Percentiles rank a stretch among this genome's conserved stretches.
Evolutionary conservation across 2,888 invertebrate genomes (phyloP).

Genomic region (Dorcus hopei): DNA sequence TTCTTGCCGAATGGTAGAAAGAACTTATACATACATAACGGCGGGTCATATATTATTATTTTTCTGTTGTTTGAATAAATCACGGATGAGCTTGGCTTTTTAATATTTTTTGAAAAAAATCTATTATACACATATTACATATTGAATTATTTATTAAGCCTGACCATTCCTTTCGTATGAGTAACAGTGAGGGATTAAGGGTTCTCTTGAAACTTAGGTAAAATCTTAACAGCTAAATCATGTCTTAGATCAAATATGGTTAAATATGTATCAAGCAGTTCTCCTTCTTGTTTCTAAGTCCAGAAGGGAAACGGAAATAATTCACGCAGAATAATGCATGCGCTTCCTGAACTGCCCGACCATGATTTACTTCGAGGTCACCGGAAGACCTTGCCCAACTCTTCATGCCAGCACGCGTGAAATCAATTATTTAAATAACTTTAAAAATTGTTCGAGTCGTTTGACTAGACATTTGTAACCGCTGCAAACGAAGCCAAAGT

Average conservation of each 20-base stretch:
- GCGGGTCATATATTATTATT: too few relatives aligned
- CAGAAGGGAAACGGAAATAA: slow-evolving; percentile 1
- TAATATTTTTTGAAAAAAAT: too few relatives aligned
- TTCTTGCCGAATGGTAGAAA: slow-evolving; percentile 12
- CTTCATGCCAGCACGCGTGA: neutral
- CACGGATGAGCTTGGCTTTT: too few relatives aligned
- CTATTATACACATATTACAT: too few relatives aligned
- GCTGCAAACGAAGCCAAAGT: slow-evolving; percentile 13
- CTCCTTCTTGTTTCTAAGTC: neutral
- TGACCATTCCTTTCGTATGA: too few relatives aligned
- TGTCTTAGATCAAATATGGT: neutral
- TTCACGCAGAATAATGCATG: slow-evolving; percentile 1
- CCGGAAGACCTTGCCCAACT: slow-evolving; percentile 5
- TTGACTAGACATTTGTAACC: neutral
- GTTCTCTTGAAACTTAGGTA: too few relatives aligned
- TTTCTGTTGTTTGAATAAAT: too few relatives aligned
- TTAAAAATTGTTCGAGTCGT: neutral
- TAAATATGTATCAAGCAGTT: neutral
- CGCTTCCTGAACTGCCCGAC: slow-evolving; percentile 12
- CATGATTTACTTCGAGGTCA: slow-evolving; percentile 11
- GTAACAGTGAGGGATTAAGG: too few relatives aligned
- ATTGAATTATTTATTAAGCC: too few relatives aligned
- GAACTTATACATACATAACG: slow-evolving; percentile 3
- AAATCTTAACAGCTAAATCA: neutral
- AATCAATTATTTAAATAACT: neutral